These are phyloP conservation scores for Camponotus pennsylvanicus DNA, from an alignment of 1,140 invertebrate species.

Conservation along the genomic window DNA sequence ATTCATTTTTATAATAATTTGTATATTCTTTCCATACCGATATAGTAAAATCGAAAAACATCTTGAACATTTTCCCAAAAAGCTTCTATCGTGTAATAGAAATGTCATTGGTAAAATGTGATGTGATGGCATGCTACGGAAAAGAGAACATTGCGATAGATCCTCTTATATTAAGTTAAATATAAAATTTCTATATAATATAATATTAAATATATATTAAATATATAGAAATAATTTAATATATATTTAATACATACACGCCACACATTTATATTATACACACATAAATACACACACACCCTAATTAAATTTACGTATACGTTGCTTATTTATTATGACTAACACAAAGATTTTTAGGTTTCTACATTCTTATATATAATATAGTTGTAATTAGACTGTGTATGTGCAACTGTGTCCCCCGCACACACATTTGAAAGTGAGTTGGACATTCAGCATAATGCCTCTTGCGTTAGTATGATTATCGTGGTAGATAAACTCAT, in stretches of 20 bases:
- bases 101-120: neutral
- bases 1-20: slow-evolving; percentile 1
- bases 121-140: neutral
- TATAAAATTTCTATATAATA: no score
- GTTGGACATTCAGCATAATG: neutral
- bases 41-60: slow-evolving; percentile 5
- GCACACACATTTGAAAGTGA: slow-evolving; percentile 22
- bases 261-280: no score
- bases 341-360: slow-evolving; percentile 78
- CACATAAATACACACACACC: neutral
- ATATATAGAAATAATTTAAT: slow-evolving; percentile 23
- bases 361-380: slow-evolving; percentile 73
- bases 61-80: no score
- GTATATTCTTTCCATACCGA: neutral
- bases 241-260: slow-evolving; percentile 45
- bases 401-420: slow-evolving; percentile 57
- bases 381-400: slow-evolving; percentile 75
- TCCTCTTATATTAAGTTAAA: slow-evolving; percentile 18
- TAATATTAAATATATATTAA: slow-evolving; percentile 55
- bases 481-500: neutral
- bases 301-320: slow-evolving; percentile 71
- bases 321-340: slow-evolving; percentile 83
- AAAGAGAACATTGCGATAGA: neutral
- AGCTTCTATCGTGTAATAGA: neutral
- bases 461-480: slow-evolving; percentile 27